Evolutionary conservation across 1,140 invertebrate species (phyloP).

Genomic region (Lepidostoma basale): DNA sequence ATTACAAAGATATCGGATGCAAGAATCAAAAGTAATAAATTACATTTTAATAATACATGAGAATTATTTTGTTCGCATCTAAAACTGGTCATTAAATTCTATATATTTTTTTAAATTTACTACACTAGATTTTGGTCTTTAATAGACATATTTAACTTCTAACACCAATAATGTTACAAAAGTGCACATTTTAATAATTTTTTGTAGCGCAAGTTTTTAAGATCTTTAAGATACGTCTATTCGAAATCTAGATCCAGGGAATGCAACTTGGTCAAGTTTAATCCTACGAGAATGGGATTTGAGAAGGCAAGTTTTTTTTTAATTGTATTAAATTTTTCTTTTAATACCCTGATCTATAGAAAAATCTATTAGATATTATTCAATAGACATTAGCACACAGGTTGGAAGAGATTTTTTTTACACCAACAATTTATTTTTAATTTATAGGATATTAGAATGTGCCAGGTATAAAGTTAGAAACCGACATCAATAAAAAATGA

Average conservation of each 20-base stretch:
- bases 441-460: too few relatives aligned
- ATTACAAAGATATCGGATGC: too few relatives aligned
- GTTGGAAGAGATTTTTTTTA: neutral
- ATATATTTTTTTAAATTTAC: too few relatives aligned
- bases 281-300: slow-evolving; percentile 6
- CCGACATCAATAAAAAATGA: too few relatives aligned
- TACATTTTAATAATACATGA: too few relatives aligned
- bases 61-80: too few relatives aligned
- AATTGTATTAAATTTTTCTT: neutral
- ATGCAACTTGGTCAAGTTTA: slow-evolving; percentile 13
- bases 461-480: too few relatives aligned
- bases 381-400: neutral
- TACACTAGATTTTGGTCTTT: too few relatives aligned
- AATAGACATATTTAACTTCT: too few relatives aligned
- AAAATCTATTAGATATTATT: neutral
- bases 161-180: neutral
- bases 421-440: neutral
- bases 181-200: neutral
- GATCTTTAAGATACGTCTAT: slow-evolving; percentile 13
- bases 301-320: neutral
- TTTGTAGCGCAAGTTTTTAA: too few relatives aligned
- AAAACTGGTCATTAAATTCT: too few relatives aligned
- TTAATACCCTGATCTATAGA: slow-evolving; percentile 19
- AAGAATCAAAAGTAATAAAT: too few relatives aligned
- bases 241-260: slow-evolving; percentile 10